Evolutionary conservation across 1,140 invertebrate species (phyloP).

Genomic region (Tigriopus japonicus): DNA sequence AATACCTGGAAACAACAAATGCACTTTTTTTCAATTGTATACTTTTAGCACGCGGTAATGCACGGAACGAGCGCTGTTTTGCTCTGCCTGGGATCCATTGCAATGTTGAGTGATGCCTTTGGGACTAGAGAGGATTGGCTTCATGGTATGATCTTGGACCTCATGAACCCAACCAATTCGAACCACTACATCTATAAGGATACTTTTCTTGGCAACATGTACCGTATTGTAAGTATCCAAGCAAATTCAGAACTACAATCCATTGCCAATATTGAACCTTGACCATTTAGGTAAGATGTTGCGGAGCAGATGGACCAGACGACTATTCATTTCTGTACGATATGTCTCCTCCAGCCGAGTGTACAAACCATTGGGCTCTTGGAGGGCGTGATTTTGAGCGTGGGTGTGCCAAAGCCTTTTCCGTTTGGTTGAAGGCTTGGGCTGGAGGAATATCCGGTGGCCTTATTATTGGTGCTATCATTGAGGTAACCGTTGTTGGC

Average conservation of each 20-base stretch:
- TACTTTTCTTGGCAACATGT: neutral
- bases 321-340: neutral
- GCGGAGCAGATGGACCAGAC: neutral
- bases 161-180: neutral
- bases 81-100: neutral
- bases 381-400: neutral
- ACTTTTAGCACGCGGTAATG: neutral
- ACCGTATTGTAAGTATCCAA: neutral
- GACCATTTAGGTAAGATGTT: neutral
- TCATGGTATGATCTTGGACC: neutral
- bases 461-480: too few species aligned
- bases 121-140: neutral
- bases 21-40: neutral
- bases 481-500: too few species aligned
- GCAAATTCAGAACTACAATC: neutral
- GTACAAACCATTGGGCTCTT: neutral
- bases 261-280: neutral
- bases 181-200: neutral
- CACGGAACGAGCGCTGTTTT: neutral
- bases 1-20: too few species aligned
- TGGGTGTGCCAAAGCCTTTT: neutral
- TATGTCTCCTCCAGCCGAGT: neutral
- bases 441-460: neutral
- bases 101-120: neutral
- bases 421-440: neutral